A percentile compares a stretch with the other conserved stretches of the same genome.
Evolutionary conservation across 2,113 vertebrate genomes (phyloP).

Genomic region (Rana temporaria): DNA sequence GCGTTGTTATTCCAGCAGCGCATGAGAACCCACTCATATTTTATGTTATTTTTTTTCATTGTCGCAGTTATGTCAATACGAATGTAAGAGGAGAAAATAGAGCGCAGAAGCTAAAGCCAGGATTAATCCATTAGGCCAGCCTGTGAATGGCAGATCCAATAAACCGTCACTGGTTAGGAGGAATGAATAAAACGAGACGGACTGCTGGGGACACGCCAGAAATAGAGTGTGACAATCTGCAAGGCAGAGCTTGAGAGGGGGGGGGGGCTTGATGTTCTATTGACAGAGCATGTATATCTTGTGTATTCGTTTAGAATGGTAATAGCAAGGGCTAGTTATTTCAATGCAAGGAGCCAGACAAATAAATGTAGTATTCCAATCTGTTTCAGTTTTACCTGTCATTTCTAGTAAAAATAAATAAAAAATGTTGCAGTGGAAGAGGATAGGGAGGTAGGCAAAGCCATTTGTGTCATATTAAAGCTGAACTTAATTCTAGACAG

Average conservation of each 20-base stretch:
- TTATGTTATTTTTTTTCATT: conserved; percentile 20
- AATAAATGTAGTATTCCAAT: too few species aligned
- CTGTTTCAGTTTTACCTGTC: too few species aligned
- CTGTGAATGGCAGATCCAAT: conserved; percentile 33
- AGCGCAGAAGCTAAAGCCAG: not conserved
- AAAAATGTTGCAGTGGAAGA: too few species aligned
- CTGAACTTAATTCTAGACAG: too few species aligned
- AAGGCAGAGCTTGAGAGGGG: not conserved
- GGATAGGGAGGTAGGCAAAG: too few species aligned
- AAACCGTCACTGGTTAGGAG: conserved; percentile 26
- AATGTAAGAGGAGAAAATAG: conserved; percentile 44
- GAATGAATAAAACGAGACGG: conserved; percentile 28
- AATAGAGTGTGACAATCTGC: not conserved
- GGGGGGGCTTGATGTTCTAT: conserved; percentile 1
- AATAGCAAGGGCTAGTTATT: not conserved
- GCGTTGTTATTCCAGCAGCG: conserved; percentile 27
- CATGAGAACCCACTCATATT: conserved; percentile 28
- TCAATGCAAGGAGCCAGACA: too few species aligned
- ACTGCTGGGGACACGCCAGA: not conserved
- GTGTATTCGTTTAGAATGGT: not conserved
- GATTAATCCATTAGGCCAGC: conserved; percentile 33
- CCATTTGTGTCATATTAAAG: too few species aligned
- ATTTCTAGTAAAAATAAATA: too few species aligned
- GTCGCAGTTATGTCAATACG: conserved; percentile 38
- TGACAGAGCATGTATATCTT: not conserved